Evolutionary conservation across 1,140 invertebrate genomes (phyloP).

Genomic region (Pomacea maculata): DNA sequence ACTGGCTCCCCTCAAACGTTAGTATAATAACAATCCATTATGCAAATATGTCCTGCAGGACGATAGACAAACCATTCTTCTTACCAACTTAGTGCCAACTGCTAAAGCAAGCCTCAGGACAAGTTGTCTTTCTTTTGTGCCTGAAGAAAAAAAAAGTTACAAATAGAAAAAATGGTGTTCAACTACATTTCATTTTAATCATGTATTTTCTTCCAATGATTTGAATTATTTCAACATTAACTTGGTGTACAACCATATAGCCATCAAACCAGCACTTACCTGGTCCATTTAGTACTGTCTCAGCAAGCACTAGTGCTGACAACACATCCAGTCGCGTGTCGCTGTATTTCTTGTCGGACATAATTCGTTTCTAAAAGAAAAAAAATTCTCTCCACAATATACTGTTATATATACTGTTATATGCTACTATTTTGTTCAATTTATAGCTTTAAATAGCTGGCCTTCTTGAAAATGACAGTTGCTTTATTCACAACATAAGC

Average conservation of each 20-base stretch:
- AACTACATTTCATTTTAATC: neutral
- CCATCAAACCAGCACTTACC: slow-evolving; percentile 49
- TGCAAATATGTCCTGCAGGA: neutral
- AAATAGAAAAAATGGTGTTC: slow-evolving; percentile 5
- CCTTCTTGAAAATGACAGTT: too few species aligned
- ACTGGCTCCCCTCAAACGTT: neutral
- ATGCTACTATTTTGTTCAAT: too few species aligned
- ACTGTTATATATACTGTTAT: too few species aligned
- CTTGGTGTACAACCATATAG: too few species aligned
- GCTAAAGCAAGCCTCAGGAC: slow-evolving; percentile 76
- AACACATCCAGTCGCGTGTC: slow-evolving; percentile 75
- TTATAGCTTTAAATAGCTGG: too few species aligned
- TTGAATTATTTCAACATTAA: too few species aligned
- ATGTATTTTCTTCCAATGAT: too few species aligned
- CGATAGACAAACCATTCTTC: slow-evolving; percentile 5
- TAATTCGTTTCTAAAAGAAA: slow-evolving; percentile 64
- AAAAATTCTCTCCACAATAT: slow-evolving; percentile 24
- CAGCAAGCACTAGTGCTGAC: slow-evolving; percentile 77
- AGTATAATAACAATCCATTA: neutral
- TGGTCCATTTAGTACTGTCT: slow-evolving; percentile 77
- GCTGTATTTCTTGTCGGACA: slow-evolving; percentile 72
- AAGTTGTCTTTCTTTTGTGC: slow-evolving; percentile 73
- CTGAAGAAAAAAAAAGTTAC: slow-evolving; percentile 38
- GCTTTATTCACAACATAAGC: too few species aligned
- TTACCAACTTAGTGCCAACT: slow-evolving; percentile 71